A percentile compares a stretch with the other conserved stretches of the same genome.
These are phyloP conservation scores for Macroramphosus scolopax DNA, from an alignment of 2,797 vertebrate genomes.

Conservation along the genomic window DNA sequence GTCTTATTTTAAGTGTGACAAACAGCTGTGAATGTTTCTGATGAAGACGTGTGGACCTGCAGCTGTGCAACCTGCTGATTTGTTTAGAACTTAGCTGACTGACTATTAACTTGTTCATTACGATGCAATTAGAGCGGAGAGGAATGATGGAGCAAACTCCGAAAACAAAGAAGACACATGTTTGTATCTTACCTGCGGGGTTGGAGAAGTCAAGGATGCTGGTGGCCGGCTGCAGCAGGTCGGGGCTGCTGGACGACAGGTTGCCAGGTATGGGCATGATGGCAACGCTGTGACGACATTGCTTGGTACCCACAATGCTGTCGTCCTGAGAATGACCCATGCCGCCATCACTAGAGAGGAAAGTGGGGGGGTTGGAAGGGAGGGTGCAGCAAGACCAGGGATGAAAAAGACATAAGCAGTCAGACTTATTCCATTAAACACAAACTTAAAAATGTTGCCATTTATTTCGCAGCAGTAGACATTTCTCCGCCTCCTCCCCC, in stretches of 20 bases:
- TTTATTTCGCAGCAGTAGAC: slow-evolving; percentile 32
- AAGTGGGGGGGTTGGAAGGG: slow-evolving; percentile 29
- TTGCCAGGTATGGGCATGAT: slow-evolving; percentile 93
- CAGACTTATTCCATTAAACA: slow-evolving; percentile 1
- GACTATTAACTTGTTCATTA: too few relatives aligned
- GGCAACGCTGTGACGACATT: slow-evolving; percentile 96
- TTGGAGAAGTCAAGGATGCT: slow-evolving; percentile 98
- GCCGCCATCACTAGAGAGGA: slow-evolving; percentile 84
- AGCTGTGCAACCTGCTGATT: too few relatives aligned
- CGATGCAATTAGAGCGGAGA: too few relatives aligned
- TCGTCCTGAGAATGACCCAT: slow-evolving; percentile 98
- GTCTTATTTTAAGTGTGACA: slow-evolving; percentile 18
- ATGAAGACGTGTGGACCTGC: too few relatives aligned
- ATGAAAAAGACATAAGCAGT: background rate
- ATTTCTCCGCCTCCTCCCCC: background rate
- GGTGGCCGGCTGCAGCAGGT: slow-evolving; percentile 95
- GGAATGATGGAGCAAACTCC: too few relatives aligned
- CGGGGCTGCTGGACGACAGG: slow-evolving; percentile 95
- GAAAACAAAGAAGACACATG: too few relatives aligned
- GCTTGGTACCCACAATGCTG: slow-evolving; percentile 96
- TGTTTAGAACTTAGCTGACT: too few relatives aligned
- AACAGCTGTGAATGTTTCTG: too few relatives aligned
- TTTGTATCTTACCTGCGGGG: too few relatives aligned
- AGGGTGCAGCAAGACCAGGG: slow-evolving; percentile 29
- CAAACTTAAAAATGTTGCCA: background rate